These are phyloP conservation scores for Aelia acuminata DNA, from an alignment of 2,888 invertebrate species.

Conservation along the genomic window DNA sequence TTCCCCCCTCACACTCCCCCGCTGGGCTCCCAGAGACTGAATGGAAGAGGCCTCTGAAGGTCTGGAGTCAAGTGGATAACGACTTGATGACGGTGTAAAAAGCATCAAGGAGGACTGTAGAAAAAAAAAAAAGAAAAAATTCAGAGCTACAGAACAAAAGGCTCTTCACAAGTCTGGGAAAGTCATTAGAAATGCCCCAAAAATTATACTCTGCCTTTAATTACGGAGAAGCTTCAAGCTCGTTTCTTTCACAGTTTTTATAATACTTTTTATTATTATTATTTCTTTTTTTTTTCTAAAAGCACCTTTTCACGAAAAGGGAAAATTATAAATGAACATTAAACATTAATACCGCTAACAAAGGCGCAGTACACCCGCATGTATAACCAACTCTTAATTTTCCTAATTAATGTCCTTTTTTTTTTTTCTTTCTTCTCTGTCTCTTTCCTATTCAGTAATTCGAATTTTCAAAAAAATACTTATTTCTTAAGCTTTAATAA, in stretches of 20 bases:
- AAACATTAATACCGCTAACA: conserved; percentile 6
- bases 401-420: not conserved
- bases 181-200: conserved; percentile 46
- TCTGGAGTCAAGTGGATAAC: conserved; percentile 45
- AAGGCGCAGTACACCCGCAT: not conserved
- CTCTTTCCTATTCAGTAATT: not conserved
- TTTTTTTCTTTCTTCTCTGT: not conserved
- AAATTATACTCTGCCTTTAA: conserved; percentile 39
- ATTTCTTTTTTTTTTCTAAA: not conserved
- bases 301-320: conserved; percentile 35
- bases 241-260: conserved; percentile 45
- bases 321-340: conserved; percentile 25
- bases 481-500: not conserved
- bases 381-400: conserved; percentile 15
- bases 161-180: conserved; percentile 46
- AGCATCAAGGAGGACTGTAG: conserved; percentile 22
- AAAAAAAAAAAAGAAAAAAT: conserved; percentile 7
- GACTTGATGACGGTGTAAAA: conserved; percentile 45
- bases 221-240: conserved; percentile 38
- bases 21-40: conserved; percentile 25
- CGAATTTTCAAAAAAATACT: not conserved
- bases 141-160: conserved; percentile 34
- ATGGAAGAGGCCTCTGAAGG: conserved; percentile 35
- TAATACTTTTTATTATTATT: conserved; percentile 17
- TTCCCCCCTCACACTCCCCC: not conserved